Evolutionary conservation across 2,888 invertebrate species (phyloP).

Genomic region (Agonopterix subpropinquella): DNA sequence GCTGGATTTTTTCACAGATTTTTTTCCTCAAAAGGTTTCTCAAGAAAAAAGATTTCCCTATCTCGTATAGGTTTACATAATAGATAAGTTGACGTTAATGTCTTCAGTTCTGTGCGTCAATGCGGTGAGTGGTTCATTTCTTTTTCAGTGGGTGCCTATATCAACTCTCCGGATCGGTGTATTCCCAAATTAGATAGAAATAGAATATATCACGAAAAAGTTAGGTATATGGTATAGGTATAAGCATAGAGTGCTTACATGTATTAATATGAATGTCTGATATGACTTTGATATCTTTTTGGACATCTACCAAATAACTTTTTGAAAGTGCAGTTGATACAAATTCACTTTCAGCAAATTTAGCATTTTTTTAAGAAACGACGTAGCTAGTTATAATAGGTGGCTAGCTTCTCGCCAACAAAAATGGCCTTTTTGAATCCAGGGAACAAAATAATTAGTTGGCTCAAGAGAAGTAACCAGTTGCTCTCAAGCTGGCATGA

Average conservation of each 20-base stretch:
- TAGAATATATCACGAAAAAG: not conserved
- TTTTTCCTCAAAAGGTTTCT: constrained; percentile 8
- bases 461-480: too few relatives aligned
- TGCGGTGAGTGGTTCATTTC: constrained; percentile 9
- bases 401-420: too few relatives aligned
- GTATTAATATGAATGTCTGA: not conserved
- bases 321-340: too few relatives aligned
- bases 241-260: too few relatives aligned
- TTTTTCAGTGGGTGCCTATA: constrained; percentile 6
- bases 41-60: constrained; percentile 4
- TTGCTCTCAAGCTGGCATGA: too few relatives aligned
- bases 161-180: not conserved
- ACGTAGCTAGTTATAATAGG: too few relatives aligned
- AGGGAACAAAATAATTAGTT: too few relatives aligned
- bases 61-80: constrained; percentile 6
- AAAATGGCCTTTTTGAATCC: too few relatives aligned
- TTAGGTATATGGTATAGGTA: too few relatives aligned
- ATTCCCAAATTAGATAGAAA: constrained; percentile 5
- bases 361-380: too few relatives aligned
- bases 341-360: too few relatives aligned
- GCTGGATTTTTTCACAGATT: constrained; percentile 26
- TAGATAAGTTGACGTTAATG: constrained; percentile 6
- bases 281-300: not conserved
- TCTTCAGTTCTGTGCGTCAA: constrained; percentile 4
- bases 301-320: too few relatives aligned